These are phyloP conservation scores for Sipha flava DNA, from an alignment of 1,140 invertebrate genomes.

Conservation along the genomic window DNA sequence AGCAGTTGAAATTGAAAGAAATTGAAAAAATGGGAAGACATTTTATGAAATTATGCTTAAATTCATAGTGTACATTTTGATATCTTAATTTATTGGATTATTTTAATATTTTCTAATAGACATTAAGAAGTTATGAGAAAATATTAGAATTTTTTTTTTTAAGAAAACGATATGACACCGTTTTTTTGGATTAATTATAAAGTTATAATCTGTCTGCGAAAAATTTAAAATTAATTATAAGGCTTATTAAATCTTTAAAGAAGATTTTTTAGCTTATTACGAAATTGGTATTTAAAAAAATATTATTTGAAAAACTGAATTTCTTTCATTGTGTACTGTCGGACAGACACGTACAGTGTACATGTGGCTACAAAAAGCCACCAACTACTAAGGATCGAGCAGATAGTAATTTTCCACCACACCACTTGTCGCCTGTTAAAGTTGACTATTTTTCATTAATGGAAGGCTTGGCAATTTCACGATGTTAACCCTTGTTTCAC, in stretches of 20 bases:
- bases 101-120: not conserved
- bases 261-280: not conserved
- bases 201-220: no score
- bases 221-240: no score
- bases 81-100: not conserved
- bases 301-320: slow-evolving; percentile 7
- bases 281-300: not conserved
- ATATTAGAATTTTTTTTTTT: not conserved
- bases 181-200: no score
- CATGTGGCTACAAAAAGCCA: not conserved
- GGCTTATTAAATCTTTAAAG: not conserved
- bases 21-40: no score
- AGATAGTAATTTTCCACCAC: not conserved
- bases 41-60: not conserved
- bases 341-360: not conserved
- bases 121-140: not conserved
- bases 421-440: not conserved
- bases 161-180: not conserved
- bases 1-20: not conserved
- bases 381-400: not conserved
- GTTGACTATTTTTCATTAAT: not conserved
- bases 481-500: not conserved
- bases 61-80: not conserved
- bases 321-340: not conserved
- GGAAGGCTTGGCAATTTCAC: not conserved